Evolutionary conservation across 2,888 invertebrate species (phyloP).

Genomic region (Nematopogon swammerdamellus): DNA sequence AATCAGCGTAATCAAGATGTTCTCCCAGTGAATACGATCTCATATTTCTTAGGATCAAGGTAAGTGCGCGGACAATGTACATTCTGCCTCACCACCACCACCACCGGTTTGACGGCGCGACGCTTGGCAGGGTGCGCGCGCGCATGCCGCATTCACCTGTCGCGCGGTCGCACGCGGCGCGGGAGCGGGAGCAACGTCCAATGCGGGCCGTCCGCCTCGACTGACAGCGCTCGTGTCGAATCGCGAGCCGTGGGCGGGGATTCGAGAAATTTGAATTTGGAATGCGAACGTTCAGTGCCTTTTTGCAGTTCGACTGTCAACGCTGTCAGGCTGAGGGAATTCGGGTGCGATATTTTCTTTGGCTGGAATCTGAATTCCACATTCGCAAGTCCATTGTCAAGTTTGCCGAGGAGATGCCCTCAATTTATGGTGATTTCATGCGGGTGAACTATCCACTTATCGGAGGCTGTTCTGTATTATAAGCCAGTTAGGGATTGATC

Average conservation of each 20-base stretch:
- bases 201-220: slow-evolving; percentile 24
- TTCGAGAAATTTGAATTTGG: slow-evolving; percentile 15
- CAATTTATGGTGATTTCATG: not conserved
- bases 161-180: slow-evolving; percentile 29
- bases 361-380: slow-evolving; percentile 36
- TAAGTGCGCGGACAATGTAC: not conserved
- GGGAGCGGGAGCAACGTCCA: slow-evolving; percentile 31
- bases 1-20: not conserved
- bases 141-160: slow-evolving; percentile 49
- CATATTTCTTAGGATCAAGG: not conserved
- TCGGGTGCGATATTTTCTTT: slow-evolving; percentile 54
- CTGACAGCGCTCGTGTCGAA: slow-evolving; percentile 9
- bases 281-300: slow-evolving; percentile 39
- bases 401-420: not conserved
- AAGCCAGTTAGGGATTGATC: too few species aligned
- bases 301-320: slow-evolving; percentile 40
- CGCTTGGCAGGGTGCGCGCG: slow-evolving; percentile 18
- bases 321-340: slow-evolving; percentile 26
- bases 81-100: too few species aligned
- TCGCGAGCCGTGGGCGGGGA: slow-evolving; percentile 1
- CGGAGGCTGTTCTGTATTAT: too few species aligned
- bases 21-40: not conserved
- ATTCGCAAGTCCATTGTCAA: not conserved
- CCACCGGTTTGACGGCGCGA: not conserved
- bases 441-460: not conserved